Base-by-base conservation (phyloP, 2,888 invertebrate species). In the Dione vanillae region DNA sequence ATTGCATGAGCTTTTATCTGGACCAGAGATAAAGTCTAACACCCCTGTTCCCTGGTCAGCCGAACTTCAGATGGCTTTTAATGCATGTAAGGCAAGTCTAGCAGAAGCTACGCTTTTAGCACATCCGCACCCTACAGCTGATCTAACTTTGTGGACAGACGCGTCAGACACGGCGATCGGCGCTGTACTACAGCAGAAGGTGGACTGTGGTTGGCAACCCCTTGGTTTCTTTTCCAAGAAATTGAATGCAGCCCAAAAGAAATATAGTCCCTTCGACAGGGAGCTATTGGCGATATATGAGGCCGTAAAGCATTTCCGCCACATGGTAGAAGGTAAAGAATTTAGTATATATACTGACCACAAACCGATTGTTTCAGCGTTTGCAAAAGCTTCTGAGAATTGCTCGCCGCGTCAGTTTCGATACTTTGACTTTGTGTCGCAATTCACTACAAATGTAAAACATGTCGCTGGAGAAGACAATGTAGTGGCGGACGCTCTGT, bases 131-230 rank as follows among this genome's bases (percentile, higher is more conserved):
- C 43, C 43, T 2, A 27, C 19, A 5, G 65, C 65, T n/a, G 27
- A 66, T 12, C 19, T 69, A 27, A 45, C 65, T 2, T 9, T 65
- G 14, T 12, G 27, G 5, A 76, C 76, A 0, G 84, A 86, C 70
- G 87, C 86, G 1, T 87, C 86, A 1, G 80, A 85, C 51, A 69
- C 49, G 2, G 78, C 84, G 2, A 76, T 85, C 7, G 86, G 85
- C 0, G 83, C 82, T 2, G 80, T 76, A 0, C 52, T 88, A 7
- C 82, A 87, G 67, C 85, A 87, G 73, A 40, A 58, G 0, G 66
- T 71, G 6, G 58, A 76, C 6, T 54, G 70, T 16, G 12, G 66
- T 0, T 79, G 80, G 78, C 70, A 85, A 72, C 84, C 84, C 0
- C 62, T 86, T 2, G 81, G 52, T 35, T 70, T 70, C 61, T 70